These are phyloP conservation scores for Boleophthalmus pectinirostris DNA, from an alignment of 2,113 vertebrate genomes.

Conservation along the genomic window DNA sequence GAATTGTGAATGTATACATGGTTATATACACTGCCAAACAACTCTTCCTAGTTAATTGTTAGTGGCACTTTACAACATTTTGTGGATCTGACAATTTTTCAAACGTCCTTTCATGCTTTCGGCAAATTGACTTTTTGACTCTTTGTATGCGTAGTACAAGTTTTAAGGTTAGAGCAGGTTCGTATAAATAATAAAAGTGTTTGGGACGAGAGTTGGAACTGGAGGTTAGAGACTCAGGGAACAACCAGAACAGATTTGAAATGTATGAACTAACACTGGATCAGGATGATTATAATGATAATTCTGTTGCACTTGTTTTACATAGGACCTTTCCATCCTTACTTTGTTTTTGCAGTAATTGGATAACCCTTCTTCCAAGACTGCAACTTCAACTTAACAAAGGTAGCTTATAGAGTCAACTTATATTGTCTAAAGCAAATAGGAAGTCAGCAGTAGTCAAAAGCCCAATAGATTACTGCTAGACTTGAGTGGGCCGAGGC, in stretches of 20 bases:
- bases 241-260: no score
- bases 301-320: no score
- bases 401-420: slow-evolving; percentile 2
- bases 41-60: no score
- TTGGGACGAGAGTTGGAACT: background rate
- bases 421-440: background rate
- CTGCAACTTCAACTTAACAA: slow-evolving; percentile 16
- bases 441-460: background rate
- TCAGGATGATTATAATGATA: no score
- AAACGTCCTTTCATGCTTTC: no score
- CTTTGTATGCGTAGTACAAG: background rate
- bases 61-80: no score
- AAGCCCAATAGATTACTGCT: slow-evolving; percentile 7
- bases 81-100: no score
- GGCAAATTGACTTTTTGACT: background rate
- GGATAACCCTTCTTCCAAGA: slow-evolving; percentile 22
- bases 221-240: background rate
- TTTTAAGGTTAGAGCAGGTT: background rate
- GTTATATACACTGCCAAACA: no score
- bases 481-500: slow-evolving; percentile 3
- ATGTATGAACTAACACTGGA: no score
- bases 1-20: no score
- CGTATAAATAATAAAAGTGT: background rate
- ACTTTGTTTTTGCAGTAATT: slow-evolving; percentile 14
- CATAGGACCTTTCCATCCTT: background rate